Conservation (phyloP, 1,140 invertebrate genomes). For the Drosophila pandora region DNA sequence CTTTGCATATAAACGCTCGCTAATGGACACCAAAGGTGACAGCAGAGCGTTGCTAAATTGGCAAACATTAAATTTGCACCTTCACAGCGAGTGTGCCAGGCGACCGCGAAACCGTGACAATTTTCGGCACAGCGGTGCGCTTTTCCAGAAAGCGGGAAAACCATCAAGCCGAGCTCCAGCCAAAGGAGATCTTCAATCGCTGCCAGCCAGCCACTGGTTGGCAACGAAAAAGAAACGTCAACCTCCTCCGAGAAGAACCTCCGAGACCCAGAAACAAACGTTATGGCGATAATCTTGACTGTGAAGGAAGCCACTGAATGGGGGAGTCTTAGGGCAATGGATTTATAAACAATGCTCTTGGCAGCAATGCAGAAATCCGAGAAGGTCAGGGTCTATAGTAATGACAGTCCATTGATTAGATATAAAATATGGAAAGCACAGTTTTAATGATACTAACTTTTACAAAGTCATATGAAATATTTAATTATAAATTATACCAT, state of each 20-base stretch:
- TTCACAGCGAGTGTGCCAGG: slow-evolving; percentile 57
- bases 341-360: slow-evolving; percentile 23
- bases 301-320: slow-evolving; percentile 8
- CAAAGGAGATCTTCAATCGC: slow-evolving; percentile 24
- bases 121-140: slow-evolving; percentile 79
- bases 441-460: not conserved
- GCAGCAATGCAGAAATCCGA: slow-evolving; percentile 1
- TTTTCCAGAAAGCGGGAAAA: slow-evolving; percentile 70
- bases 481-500: not conserved
- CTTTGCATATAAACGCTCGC: slow-evolving; percentile 81
- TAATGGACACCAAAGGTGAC: slow-evolving; percentile 82
- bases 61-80: slow-evolving; percentile 82
- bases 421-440: slow-evolving; percentile 4
- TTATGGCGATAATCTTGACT: slow-evolving; percentile 14
- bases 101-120: slow-evolving; percentile 69
- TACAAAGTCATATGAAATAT: not conserved
- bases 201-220: slow-evolving; percentile 8
- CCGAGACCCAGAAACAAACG: slow-evolving; percentile 18
- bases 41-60: slow-evolving; percentile 76
- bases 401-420: slow-evolving; percentile 1
- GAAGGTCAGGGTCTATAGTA: not conserved
- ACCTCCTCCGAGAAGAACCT: not conserved
- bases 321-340: slow-evolving; percentile 18
- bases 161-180: slow-evolving; percentile 21
- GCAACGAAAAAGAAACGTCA: not conserved